A percentile compares a stretch with the other conserved stretches of the same genome.
These are phyloP conservation scores for Propsilocerus akamusi DNA, from an alignment of 1,140 invertebrate genomes.

Conservation along the genomic window DNA sequence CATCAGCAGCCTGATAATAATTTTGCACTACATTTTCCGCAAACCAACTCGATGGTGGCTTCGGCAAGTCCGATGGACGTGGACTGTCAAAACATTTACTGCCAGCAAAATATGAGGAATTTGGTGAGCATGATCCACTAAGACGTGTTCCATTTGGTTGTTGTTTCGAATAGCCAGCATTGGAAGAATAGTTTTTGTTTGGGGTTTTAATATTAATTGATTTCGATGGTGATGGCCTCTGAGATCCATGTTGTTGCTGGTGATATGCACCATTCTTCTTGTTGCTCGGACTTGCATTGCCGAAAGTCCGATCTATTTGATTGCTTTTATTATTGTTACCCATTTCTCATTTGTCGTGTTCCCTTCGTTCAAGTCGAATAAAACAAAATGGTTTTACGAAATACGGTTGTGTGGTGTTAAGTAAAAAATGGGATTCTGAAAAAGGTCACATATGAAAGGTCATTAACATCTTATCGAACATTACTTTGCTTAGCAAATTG, in stretches of 20 bases:
- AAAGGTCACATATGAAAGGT: neutral
- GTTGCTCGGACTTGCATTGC: neutral
- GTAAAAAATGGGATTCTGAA: neutral
- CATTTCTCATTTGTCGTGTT: neutral
- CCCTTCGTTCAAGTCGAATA: neutral
- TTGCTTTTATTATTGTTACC: neutral
- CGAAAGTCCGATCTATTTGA: neutral
- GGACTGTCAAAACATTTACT: slow-evolving; percentile 41
- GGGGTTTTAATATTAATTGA: neutral
- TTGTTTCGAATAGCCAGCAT: neutral
- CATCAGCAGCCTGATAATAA: neutral
- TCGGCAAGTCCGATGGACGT: slow-evolving; percentile 35
- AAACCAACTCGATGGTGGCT: slow-evolving; percentile 38
- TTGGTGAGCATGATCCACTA: neutral
- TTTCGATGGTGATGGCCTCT: neutral
- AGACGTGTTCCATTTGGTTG: neutral
- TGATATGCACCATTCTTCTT: too few relatives aligned
- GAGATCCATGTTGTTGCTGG: neutral
- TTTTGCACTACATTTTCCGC: neutral
- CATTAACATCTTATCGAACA: too few relatives aligned
- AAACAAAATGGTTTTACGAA: neutral
- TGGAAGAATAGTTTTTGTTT: neutral
- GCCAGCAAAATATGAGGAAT: slow-evolving; percentile 32
- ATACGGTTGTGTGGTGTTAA: neutral
- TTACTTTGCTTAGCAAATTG: too few relatives aligned